These are phyloP conservation scores for Labroides dimidiatus DNA, from an alignment of 2,797 vertebrate species.

Conservation along the genomic window DNA sequence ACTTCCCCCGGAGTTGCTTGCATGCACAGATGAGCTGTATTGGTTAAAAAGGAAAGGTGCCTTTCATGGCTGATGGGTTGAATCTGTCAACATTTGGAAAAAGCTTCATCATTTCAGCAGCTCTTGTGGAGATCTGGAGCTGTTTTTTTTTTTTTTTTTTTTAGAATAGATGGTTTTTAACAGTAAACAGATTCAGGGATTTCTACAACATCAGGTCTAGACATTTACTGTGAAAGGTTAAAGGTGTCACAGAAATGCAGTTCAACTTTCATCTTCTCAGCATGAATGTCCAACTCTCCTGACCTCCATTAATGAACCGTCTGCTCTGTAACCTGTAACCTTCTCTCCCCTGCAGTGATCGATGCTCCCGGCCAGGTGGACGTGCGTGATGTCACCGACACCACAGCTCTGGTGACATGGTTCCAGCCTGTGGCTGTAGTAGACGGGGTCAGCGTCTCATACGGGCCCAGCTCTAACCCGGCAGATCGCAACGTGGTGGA, in stretches of 20 bases:
- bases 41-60: constrained; percentile 44
- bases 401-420: constrained; percentile 94
- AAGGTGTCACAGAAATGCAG: too few relatives aligned
- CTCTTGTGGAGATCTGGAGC: too few relatives aligned
- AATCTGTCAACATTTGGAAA: constrained; percentile 60
- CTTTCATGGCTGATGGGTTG: constrained; percentile 57
- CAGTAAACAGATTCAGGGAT: too few relatives aligned
- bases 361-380: constrained; percentile 93
- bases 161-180: too few relatives aligned
- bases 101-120: constrained; percentile 17
- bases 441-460: constrained; percentile 89
- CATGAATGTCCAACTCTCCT: not conserved
- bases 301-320: not conserved
- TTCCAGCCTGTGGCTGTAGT: constrained; percentile 92
- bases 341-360: constrained; percentile 86
- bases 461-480: constrained; percentile 84
- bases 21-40: constrained; percentile 76
- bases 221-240: too few relatives aligned
- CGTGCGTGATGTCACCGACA: constrained; percentile 93
- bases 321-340: not conserved
- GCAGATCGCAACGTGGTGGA: constrained; percentile 86
- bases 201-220: too few relatives aligned
- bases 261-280: too few relatives aligned
- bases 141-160: too few relatives aligned
- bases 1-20: constrained; percentile 65